Base-by-base conservation (phyloP, 2,888 invertebrate genomes). In the Drosophila melanocephala region DNA sequence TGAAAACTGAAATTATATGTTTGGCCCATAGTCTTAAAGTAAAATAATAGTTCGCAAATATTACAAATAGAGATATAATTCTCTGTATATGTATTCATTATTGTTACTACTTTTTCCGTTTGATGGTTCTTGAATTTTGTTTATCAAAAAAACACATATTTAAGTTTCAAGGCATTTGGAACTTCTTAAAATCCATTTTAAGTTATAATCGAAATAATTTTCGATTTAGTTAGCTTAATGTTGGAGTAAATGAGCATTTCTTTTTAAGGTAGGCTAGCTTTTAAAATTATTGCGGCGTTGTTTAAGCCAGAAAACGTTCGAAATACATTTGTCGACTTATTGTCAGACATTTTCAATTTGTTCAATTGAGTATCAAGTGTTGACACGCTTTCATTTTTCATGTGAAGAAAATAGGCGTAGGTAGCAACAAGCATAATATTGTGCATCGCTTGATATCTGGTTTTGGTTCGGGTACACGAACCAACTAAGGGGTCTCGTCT, bases 391-490 rank as follows among this genome's bases (percentile, higher is more conserved):
- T 58, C 47, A 60, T 37, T 51, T 37, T 42, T 30, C 30, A 16
- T 30, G 28, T 10, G 16, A 39, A 3, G 39, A 42, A 39, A 57
- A 42, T 30, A 28, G 57, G 19, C 56, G 28, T 37, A 19, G 12
- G 56, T 37, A 37, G 37, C 35, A 37, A 56, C 39, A 44, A 12
- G 28, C 37, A 51, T 9, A 53, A 64, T 77, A 57, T 47, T 56
- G 26, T 16, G 33, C 51, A 53, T 67, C 53, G 61, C 47, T 60
- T 35, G 47, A 56, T 44, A 51, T 22, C 30, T 52, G 33, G 35
- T 60, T 53, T 61, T 52, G 63, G 77, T 57, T 50, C 55, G 79
- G 79, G 70, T 73, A 64, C 37, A 66, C 63, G 51, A 33, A 53
- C 39, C 19, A 74, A 47, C 53, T 59, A 30, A 10, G 30, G 37